Evolutionary conservation across 2,888 invertebrate genomes (phyloP).

Genomic region (Papilio demoleus): DNA sequence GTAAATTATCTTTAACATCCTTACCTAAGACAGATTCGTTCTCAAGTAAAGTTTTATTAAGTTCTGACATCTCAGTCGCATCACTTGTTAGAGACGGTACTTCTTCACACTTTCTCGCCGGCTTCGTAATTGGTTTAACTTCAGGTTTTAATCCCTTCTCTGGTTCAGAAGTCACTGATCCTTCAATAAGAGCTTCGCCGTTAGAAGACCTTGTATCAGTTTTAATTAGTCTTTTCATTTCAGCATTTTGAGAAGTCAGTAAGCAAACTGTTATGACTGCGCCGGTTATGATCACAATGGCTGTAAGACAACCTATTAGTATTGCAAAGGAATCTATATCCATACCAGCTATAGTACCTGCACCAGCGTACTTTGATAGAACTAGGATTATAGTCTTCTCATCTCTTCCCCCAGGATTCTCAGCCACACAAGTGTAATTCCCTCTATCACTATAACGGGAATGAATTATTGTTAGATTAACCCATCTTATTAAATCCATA

Average conservation of each 20-base stretch:
- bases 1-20: slow-evolving; percentile 51
- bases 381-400: slow-evolving; percentile 89
- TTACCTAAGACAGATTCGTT: slow-evolving; percentile 89
- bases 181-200: slow-evolving; percentile 87
- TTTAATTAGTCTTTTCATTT: slow-evolving; percentile 85
- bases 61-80: slow-evolving; percentile 91
- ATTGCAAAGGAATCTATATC: slow-evolving; percentile 81
- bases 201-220: slow-evolving; percentile 84
- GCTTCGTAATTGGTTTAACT: slow-evolving; percentile 92
- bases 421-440: slow-evolving; percentile 90
- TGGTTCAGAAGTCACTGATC: slow-evolving; percentile 89
- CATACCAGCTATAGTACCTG: slow-evolving; percentile 72
- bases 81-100: slow-evolving; percentile 85
- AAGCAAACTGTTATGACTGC: slow-evolving; percentile 79
- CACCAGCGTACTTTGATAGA: slow-evolving; percentile 75
- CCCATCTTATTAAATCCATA: slow-evolving; percentile 82
- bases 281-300: slow-evolving; percentile 78
- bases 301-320: slow-evolving; percentile 75
- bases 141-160: slow-evolving; percentile 91
- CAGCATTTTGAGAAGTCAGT: slow-evolving; percentile 78
- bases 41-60: slow-evolving; percentile 90
- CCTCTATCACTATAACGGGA: slow-evolving; percentile 87
- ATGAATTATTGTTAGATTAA: slow-evolving; percentile 87
- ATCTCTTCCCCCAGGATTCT: slow-evolving; percentile 91
- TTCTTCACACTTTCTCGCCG: slow-evolving; percentile 88